Conservation (phyloP, 2,113 vertebrate species). For the Hypomesus transpacificus region DNA sequence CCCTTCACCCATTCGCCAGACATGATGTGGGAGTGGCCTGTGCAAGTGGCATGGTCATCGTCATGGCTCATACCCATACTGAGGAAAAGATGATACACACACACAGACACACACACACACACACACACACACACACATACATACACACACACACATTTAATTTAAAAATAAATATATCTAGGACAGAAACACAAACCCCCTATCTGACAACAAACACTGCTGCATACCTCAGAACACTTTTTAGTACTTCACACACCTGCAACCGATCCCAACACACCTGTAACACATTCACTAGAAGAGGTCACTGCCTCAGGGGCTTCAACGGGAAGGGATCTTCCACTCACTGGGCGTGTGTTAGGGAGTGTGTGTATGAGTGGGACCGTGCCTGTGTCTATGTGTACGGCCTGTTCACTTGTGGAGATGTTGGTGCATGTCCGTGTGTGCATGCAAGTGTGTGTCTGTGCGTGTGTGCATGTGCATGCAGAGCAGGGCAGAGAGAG, state of each 20-base stretch:
- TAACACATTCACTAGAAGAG: conserved; percentile 16
- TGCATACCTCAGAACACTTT: neutral
- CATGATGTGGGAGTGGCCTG: conserved; percentile 92
- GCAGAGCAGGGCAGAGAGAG: conserved; percentile 7
- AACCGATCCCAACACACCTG: conserved; percentile 21
- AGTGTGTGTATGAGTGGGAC: neutral
- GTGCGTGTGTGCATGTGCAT: neutral
- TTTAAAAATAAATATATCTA: neutral
- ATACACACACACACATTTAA: neutral
- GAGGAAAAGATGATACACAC: conserved; percentile 24
- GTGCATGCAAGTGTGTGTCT: neutral
- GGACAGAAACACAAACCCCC: neutral
- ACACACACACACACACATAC: conserved; percentile 1
- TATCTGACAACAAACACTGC: neutral
- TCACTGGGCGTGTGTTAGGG: neutral
- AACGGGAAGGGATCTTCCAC: conserved; percentile 11
- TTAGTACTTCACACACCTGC: neutral
- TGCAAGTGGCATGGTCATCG: conserved; percentile 85
- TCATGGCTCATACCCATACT: conserved; percentile 98
- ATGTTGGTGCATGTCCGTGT: neutral
- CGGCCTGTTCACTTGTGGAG: neutral
- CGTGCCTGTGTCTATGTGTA: neutral
- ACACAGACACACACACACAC: neutral
- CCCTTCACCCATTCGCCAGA: conserved; percentile 98
- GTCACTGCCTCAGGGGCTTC: conserved; percentile 19